These are phyloP conservation scores for Pristiophorus japonicus DNA, from an alignment of 2,113 vertebrate genomes.

Conservation along the genomic window DNA sequence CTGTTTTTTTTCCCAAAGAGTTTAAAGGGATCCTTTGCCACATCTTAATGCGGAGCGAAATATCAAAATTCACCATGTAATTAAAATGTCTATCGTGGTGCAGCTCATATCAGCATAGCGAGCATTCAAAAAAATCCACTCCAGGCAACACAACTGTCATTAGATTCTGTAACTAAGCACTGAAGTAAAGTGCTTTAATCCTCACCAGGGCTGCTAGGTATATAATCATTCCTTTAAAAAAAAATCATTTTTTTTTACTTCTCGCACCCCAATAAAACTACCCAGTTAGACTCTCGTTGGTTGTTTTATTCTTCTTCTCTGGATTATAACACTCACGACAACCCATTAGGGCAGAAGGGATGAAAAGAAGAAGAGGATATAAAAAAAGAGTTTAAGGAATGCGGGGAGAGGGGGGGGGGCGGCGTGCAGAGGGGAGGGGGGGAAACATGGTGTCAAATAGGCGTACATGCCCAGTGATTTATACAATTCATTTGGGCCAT, in stretches of 20 bases:
- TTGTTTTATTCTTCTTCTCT: slow-evolving; percentile 35
- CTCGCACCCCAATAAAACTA: not conserved
- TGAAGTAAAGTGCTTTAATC: slow-evolving; percentile 51
- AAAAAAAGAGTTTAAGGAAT: slow-evolving; percentile 36
- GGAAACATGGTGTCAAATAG: slow-evolving; percentile 84
- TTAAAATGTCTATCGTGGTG: slow-evolving; percentile 67
- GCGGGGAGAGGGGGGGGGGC: too few species aligned
- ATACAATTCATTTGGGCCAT: slow-evolving; percentile 99
- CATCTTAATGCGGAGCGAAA: slow-evolving; percentile 45
- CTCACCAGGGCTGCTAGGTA: slow-evolving; percentile 43
- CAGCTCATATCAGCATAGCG: slow-evolving; percentile 53
- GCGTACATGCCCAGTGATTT: slow-evolving; percentile 98
- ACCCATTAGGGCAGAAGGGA: slow-evolving; percentile 38
- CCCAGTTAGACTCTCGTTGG: not conserved
- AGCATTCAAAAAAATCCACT: slow-evolving; percentile 54
- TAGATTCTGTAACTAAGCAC: slow-evolving; percentile 59
- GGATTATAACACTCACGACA: slow-evolving; percentile 42
- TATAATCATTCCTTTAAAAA: slow-evolving; percentile 48
- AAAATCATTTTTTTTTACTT: not conserved
- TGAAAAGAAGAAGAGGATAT: slow-evolving; percentile 39
- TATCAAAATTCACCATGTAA: slow-evolving; percentile 67
- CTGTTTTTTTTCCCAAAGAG: slow-evolving; percentile 52
- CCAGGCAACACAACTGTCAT: slow-evolving; percentile 57
- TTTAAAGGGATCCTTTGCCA: slow-evolving; percentile 36
- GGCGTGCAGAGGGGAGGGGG: slow-evolving; percentile 54